phyloP scores from a whole-genome alignment of 2,113 vertebrate genomes.

The Microcebus murinus region DNA sequence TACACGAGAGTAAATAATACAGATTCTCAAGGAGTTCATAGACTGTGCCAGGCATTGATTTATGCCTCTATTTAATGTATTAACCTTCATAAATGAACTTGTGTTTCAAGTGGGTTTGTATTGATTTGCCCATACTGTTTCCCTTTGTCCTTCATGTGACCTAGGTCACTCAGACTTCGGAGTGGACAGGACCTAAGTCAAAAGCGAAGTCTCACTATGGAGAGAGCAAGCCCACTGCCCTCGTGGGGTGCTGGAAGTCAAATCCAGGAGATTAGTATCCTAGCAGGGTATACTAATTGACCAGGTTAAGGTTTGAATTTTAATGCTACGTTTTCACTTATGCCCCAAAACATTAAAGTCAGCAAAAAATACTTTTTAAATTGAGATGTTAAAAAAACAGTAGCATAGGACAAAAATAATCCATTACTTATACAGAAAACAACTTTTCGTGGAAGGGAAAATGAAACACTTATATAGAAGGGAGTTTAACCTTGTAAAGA shows the following conservation, averaged over 20 bases:
- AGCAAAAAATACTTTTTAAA: background rate
- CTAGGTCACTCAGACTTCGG: background rate
- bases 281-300: background rate
- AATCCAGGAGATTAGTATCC: background rate
- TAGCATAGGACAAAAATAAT: background rate
- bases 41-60: conserved; percentile 36
- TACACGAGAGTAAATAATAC: background rate
- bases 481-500: background rate
- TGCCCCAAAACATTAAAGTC: background rate
- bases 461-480: background rate
- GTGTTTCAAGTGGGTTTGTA: conserved; percentile 56
- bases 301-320: background rate
- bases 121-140: conserved; percentile 34
- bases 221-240: background rate
- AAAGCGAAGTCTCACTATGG: background rate
- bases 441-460: conserved; percentile 26
- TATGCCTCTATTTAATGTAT: conserved; percentile 24
- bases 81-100: conserved; percentile 65
- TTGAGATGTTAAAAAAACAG: background rate
- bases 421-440: background rate
- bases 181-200: background rate
- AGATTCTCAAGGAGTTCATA: background rate
- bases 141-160: conserved; percentile 33
- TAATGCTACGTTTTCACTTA: background rate
- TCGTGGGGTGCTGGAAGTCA: background rate